Evolutionary conservation across 2,113 vertebrate species (phyloP), one percentile per base, ranked within the genome.

Genomic region (Ranitomeya imitator): DNA sequence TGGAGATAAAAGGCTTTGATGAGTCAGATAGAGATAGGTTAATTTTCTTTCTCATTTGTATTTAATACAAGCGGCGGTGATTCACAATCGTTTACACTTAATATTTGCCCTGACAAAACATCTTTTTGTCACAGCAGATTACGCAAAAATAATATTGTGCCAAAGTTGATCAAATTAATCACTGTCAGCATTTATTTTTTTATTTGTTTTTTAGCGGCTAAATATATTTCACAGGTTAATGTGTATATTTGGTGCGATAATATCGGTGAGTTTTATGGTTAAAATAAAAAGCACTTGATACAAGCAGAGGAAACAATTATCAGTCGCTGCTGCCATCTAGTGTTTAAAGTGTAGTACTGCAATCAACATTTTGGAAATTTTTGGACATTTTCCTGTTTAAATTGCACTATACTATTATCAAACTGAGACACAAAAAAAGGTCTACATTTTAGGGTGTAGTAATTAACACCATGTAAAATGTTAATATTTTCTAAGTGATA

Each of bases 41-140:
- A 94, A 95, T 96, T 93, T 94, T 31, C 90, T 92, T 94, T 94
- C 92, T 94, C 93, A 94, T 93, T 91, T 92, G 90, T 88, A 93
- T 94, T 85, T 93, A 94, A 94, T 94, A 94, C 92, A 93, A 94
- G 93, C 94, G 93, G 94, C 59, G 45, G 78, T 93, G 92, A 95
- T 95, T 95, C 94, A 94, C 93, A 93, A 93, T 93, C 92, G 89
- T 91, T 94, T 92, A 85, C 15, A 65, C 89, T 91, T 81, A 6
- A 88, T 93, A 94, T 94, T 94, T 94, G 93, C 90, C 91, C 91
- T 94, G 93, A 94, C 91, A 93, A 93, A 95, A 92, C 76, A 83
- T 14, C 91, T 93, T 91, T 74, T 91, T 92, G 93, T 73, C 88
- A 93, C 89, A 92, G 71, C 71, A 90, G 82, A 19, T 92, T 89